A percentile compares a stretch with the other conserved stretches of the same genome.
phyloP scores from a whole-genome alignment of 2,113 vertebrate species.

The Leptosomus discolor region DNA sequence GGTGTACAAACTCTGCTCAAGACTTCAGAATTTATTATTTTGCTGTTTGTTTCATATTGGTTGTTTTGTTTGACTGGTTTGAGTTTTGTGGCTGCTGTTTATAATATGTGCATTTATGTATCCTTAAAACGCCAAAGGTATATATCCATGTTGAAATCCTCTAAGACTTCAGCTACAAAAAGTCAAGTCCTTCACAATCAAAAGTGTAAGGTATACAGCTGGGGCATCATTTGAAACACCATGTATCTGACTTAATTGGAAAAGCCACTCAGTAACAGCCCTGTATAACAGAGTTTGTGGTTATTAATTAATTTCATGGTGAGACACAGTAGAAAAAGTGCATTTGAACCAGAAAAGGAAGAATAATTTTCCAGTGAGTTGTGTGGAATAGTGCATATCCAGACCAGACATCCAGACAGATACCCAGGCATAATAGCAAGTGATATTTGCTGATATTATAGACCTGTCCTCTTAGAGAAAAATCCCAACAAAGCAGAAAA shows the following conservation, averaged over 20 bases:
- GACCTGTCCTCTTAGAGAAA: neutral
- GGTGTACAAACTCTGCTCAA: neutral
- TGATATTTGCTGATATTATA: neutral
- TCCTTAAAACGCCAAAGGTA: neutral
- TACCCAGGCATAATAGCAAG: neutral
- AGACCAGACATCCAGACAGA: neutral
- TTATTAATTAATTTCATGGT: neutral
- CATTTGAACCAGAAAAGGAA: neutral
- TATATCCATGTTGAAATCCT: neutral
- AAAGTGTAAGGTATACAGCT: neutral
- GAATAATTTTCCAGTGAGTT: neutral
- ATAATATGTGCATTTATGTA: neutral
- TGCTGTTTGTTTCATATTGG: rapidly evolving
- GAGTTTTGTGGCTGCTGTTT: neutral
- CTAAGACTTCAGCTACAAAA: neutral
- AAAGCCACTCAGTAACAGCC: neutral
- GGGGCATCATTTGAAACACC: too few species aligned
- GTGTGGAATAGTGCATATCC: rapidly evolving
- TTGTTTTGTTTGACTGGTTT: neutral
- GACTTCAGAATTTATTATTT: neutral
- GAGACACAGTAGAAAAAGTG: neutral
- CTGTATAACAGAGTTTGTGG: neutral
- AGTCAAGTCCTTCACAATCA: neutral
- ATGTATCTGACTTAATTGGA: neutral
- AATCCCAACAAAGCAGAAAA: slow-evolving; percentile 26